phyloP scores from a whole-genome alignment of 2,888 invertebrate genomes.

The Trachelus tabidus region DNA sequence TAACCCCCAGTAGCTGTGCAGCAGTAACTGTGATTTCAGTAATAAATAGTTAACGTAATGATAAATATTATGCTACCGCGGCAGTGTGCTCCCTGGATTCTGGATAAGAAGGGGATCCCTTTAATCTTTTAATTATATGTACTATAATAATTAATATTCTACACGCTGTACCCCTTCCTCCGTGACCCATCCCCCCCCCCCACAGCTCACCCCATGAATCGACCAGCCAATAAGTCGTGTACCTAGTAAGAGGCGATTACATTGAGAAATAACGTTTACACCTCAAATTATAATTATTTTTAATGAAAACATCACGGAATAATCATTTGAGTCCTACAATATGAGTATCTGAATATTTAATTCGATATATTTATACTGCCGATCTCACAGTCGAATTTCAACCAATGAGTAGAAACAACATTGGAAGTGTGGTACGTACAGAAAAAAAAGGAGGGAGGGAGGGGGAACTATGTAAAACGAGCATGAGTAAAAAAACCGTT shows the following conservation, averaged over 20 bases:
- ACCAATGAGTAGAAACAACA: slow-evolving; percentile 44
- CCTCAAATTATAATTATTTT: slow-evolving; percentile 36
- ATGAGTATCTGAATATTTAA: slow-evolving; percentile 53
- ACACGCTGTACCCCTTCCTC: slow-evolving; percentile 33
- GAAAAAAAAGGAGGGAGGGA: slow-evolving; percentile 11
- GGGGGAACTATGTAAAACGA: slow-evolving; percentile 57
- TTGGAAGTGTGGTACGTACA: slow-evolving; percentile 61
- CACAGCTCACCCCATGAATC: neutral
- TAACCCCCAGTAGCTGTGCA: slow-evolving; percentile 57
- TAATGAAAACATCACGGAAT: slow-evolving; percentile 42
- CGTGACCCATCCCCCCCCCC: slow-evolving; percentile 29
- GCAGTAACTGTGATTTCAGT: slow-evolving; percentile 58
- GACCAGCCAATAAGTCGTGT: slow-evolving; percentile 29
- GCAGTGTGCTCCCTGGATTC: slow-evolving; percentile 61
- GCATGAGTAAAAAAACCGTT: slow-evolving; percentile 63
- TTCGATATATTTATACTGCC: slow-evolving; percentile 22
- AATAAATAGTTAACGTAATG: slow-evolving; percentile 63
- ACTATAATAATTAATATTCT: slow-evolving; percentile 42
- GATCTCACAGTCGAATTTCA: slow-evolving; percentile 23
- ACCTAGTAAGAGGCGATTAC: slow-evolving; percentile 49
- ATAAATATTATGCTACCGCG: slow-evolving; percentile 63
- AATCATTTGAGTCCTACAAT: slow-evolving; percentile 26
- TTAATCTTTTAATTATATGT: slow-evolving; percentile 17
- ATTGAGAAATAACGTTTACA: slow-evolving; percentile 52
- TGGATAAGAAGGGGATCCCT: slow-evolving; percentile 49